Percentiles rank a stretch among this genome's conserved stretches.
phyloP scores from a whole-genome alignment of 2,888 invertebrate genomes.

The Lottia gigantea region DNA sequence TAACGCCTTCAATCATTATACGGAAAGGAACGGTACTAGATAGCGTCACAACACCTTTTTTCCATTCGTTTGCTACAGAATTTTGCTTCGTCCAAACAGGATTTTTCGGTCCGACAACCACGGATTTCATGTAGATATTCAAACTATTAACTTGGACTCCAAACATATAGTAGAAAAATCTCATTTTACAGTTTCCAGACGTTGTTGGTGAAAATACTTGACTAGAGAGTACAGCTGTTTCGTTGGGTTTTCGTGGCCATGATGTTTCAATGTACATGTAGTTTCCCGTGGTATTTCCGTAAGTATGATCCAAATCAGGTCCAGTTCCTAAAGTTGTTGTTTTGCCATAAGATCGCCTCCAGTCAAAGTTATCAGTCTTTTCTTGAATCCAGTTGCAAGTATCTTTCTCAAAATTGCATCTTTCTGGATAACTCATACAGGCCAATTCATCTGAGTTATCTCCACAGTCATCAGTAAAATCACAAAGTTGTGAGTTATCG shows the following conservation, averaged over 20 bases:
- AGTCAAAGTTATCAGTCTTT: constrained; percentile 57
- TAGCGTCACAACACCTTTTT: constrained; percentile 43
- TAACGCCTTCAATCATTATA: constrained; percentile 55
- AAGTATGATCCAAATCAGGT: constrained; percentile 56
- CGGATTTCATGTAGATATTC: constrained; percentile 50
- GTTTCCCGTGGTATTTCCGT: constrained; percentile 52
- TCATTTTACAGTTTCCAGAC: constrained; percentile 44
- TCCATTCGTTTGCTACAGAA: constrained; percentile 52
- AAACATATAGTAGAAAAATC: constrained; percentile 62
- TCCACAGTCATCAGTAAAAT: constrained; percentile 60
- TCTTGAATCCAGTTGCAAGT: constrained; percentile 59
- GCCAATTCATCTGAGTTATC: constrained; percentile 57
- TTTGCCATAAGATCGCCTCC: constrained; percentile 49
- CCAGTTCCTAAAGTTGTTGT: constrained; percentile 54
- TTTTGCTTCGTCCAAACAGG: constrained; percentile 43
- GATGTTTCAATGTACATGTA: constrained; percentile 60
- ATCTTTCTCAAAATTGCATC: constrained; percentile 60
- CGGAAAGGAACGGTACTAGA: constrained; percentile 46
- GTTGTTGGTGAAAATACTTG: constrained; percentile 43
- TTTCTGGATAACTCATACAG: constrained; percentile 45
- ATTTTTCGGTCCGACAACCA: constrained; percentile 41
- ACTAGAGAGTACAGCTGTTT: constrained; percentile 52
- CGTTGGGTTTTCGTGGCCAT: constrained; percentile 38
- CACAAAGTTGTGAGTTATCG: constrained; percentile 49
- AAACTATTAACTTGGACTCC: constrained; percentile 53